phyloP scores from a whole-genome alignment of 2,797 vertebrate species.

The Thripadectes ignobilis region DNA sequence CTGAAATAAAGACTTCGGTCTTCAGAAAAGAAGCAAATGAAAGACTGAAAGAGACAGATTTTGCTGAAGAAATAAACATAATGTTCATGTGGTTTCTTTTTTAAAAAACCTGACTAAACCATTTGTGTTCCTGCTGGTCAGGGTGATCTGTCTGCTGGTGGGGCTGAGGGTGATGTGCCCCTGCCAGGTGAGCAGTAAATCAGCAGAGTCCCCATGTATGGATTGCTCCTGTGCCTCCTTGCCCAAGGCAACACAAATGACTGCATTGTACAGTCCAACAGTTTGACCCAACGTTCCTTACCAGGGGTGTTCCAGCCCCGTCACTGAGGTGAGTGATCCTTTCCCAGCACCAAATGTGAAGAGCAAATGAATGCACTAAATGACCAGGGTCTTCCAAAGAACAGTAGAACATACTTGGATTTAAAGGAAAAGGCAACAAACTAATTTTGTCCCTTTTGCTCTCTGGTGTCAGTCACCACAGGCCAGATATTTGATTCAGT shows the following conservation, averaged over 20 bases:
- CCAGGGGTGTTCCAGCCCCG: neutral
- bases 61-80: constrained; percentile 73
- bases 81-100: neutral
- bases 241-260: neutral
- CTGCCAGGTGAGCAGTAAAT: neutral
- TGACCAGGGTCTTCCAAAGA: neutral
- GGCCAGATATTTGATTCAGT: neutral
- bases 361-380: too few relatives aligned
- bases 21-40: constrained; percentile 62
- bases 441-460: neutral
- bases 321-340: neutral
- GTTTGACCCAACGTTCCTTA: neutral
- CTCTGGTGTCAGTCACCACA: neutral
- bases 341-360: neutral
- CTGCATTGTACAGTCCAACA: accelerated
- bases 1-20: constrained; percentile 66
- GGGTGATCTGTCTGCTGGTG: neutral
- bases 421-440: neutral
- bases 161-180: neutral
- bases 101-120: neutral
- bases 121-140: neutral
- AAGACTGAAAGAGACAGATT: constrained; percentile 58
- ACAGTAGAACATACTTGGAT: neutral
- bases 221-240: neutral
- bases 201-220: neutral